Evolutionary conservation across 1,140 invertebrate genomes (phyloP).

Genomic region (Ephestia elutella): DNA sequence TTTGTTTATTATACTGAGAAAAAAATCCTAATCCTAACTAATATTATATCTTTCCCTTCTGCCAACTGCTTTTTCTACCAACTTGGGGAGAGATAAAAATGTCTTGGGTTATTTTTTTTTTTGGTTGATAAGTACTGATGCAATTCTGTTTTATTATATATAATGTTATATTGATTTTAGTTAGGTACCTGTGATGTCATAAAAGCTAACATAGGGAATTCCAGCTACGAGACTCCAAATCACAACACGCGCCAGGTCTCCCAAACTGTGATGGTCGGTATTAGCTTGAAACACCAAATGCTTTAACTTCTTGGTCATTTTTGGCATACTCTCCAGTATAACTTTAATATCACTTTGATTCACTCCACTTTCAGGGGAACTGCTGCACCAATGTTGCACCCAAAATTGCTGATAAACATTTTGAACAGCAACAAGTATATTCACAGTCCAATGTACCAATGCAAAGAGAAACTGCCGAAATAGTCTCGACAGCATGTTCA

Average conservation of each 20-base stretch:
- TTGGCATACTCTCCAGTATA: conserved; percentile 47
- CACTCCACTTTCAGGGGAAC: conserved; percentile 28
- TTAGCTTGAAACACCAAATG: conserved; percentile 63
- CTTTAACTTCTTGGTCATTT: conserved; percentile 49
- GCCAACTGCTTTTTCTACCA: too few relatives aligned
- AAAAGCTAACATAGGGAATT: conserved; percentile 80
- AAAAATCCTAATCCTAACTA: too few relatives aligned
- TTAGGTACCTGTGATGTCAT: conserved; percentile 79
- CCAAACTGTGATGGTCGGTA: conserved; percentile 42
- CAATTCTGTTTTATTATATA: too few relatives aligned
- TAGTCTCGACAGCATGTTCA: conserved; percentile 54
- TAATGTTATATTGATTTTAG: neutral
- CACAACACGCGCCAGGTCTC: conserved; percentile 75
- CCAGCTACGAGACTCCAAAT: conserved; percentile 79
- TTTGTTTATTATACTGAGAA: too few relatives aligned
- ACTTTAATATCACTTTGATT: conserved; percentile 47
- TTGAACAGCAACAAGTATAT: conserved; percentile 65
- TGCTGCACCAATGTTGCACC: conserved; percentile 30
- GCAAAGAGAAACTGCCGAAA: conserved; percentile 53
- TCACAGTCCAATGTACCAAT: conserved; percentile 55
- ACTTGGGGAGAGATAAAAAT: too few relatives aligned
- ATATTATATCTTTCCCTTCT: too few relatives aligned
- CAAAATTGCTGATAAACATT: conserved; percentile 56
- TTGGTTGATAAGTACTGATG: too few relatives aligned
- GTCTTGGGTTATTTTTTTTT: too few relatives aligned